These are phyloP conservation scores for Hystrix brachyura DNA, from an alignment of 2,113 vertebrate species.

Conservation along the genomic window DNA sequence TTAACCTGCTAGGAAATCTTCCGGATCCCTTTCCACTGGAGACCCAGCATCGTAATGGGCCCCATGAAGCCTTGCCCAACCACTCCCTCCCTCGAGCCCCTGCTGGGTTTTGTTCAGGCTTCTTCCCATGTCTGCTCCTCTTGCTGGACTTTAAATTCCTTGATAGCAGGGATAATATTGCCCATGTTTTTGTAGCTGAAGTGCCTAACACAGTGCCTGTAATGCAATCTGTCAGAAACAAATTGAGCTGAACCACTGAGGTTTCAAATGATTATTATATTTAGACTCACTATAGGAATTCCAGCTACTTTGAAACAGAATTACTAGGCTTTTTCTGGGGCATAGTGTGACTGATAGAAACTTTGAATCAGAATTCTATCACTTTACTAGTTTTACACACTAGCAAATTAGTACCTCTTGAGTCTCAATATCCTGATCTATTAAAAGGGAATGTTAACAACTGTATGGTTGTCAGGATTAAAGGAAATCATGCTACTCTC, in stretches of 20 bases:
- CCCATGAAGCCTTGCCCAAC: background rate
- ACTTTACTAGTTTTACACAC: background rate
- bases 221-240: background rate
- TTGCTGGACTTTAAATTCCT: background rate
- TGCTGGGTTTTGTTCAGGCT: background rate
- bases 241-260: background rate
- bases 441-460: background rate
- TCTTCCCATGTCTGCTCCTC: background rate
- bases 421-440: background rate
- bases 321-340: background rate
- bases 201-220: background rate
- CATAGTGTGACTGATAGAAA: background rate
- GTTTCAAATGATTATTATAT: background rate
- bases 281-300: constrained; percentile 37
- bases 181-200: background rate
- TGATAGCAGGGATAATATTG: background rate
- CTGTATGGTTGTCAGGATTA: background rate
- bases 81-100: background rate
- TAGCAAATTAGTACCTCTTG: background rate
- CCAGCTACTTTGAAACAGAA: constrained; percentile 24
- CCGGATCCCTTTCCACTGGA: background rate
- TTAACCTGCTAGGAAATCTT: background rate
- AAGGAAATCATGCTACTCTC: background rate
- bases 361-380: background rate
- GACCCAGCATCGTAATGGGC: background rate